phyloP scores from a whole-genome alignment of 1,140 invertebrate genomes.

The Sycophaga agraensis region DNA sequence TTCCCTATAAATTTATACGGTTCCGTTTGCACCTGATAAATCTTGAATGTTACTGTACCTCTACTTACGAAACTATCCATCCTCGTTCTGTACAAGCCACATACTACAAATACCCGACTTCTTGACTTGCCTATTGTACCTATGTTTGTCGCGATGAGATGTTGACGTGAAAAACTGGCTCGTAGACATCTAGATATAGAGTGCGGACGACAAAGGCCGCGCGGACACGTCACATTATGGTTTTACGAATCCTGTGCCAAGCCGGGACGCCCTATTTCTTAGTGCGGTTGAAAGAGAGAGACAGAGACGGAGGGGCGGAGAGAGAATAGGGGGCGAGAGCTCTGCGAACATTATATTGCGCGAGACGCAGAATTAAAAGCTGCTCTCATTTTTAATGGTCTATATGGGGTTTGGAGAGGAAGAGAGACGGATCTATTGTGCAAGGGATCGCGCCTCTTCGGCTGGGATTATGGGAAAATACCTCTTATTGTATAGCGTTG shows the following conservation, averaged over 20 bases:
- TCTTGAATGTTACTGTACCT: background rate
- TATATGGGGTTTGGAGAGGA: background rate
- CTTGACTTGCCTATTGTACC: background rate
- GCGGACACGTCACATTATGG: conserved; percentile 15
- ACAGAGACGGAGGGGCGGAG: too few species aligned
- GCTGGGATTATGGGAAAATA: conserved; percentile 14
- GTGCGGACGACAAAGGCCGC: background rate
- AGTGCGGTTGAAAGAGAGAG: background rate
- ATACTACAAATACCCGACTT: background rate
- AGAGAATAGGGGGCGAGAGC: too few species aligned
- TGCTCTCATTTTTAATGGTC: conserved; percentile 16
- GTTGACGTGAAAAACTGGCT: conserved; percentile 28
- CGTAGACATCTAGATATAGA: too few species aligned
- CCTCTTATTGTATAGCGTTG: conserved; percentile 2
- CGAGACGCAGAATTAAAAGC: background rate
- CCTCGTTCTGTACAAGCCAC: too few species aligned
- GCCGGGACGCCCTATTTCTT: background rate
- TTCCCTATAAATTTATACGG: too few species aligned
- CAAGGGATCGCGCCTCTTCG: conserved; percentile 8
- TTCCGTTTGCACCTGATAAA: too few species aligned
- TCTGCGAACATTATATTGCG: too few species aligned
- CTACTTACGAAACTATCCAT: too few species aligned
- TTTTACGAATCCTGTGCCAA: conserved; percentile 1
- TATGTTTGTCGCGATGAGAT: background rate
- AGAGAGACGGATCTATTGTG: background rate